Base-by-base conservation (phyloP, 2,113 vertebrate species). In the Carassius carassius region DNA sequence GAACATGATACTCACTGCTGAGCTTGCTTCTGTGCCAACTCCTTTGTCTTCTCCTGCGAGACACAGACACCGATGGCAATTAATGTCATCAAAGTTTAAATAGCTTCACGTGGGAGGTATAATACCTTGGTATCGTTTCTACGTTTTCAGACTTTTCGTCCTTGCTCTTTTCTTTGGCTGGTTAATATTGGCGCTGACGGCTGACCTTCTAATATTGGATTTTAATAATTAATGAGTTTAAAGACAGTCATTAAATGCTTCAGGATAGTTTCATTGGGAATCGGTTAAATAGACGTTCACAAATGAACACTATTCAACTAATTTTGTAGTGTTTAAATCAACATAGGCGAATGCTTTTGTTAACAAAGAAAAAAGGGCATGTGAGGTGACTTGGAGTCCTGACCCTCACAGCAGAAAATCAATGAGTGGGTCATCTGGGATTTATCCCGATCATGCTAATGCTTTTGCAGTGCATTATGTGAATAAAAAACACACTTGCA, bases 11-110 rank as follows among this genome's bases (percentile, higher is more conserved):
- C 97, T 97, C 93, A 99, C 97, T 98, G 96, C 91, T 96, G 96
- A 86, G 97, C 95, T 93, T 99, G 98, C 92, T 99, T 99, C 93
- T 98, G 97, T 0, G 97, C 97, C 87, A 99, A 93, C 69, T 99
- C 97, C 91, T 96, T 97, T 14, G 97, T 98, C 93, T 96, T 98
- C 92, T 98, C 98, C 98, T 99, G 92, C 25, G 91, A 90, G 74
- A 63, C 80, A 86, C 75, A 85, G 83, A 85, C 80, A 88, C 70
- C 72, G 58, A 63, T 19, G 25, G 87, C 89, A 94, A 93, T 94
- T 93, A 93, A 17, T 32, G 89, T 93, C 92, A 94, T 94, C 89
- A 91, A 92, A 93, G 65, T 93, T 92, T 94, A 41, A 94, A 87
- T 62, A 60, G 70, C 79, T 79, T 88, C 82, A 90, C 32, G 84